Base-by-base conservation (phyloP, 2,113 vertebrate genomes). In the Budorcas taxicolor region DNA sequence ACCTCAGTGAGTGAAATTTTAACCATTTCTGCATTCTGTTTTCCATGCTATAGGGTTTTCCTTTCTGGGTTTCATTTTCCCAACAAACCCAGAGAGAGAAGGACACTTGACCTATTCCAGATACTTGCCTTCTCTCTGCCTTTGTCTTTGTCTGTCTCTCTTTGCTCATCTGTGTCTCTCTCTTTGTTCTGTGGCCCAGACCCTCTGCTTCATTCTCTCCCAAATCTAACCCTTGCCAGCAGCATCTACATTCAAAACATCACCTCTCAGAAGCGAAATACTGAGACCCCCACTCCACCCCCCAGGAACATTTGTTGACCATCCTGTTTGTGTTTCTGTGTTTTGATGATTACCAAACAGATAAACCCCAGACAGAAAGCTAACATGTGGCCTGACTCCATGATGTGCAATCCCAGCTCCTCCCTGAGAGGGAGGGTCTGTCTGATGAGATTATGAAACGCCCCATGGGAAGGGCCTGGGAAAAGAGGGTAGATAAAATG, bases 231-330 rank as follows among this genome's bases (percentile, higher is more conserved):
- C 8, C 6, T 12, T 19, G 17, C 6, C 23, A 62, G 53, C 40
- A 47, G 27, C 17, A 53, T 6, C 36, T 15, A 9, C 19, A 57
- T 23, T 86, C n/a, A n/a, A 71, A 53, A 55, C 23, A 27, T 25
- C 16, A 17, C 25, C 25, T 36, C 84, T 13, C 15, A 9, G 53
- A 31, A 94, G 12, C 17, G 4, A 21, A 16, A 16, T 17, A 57
- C 11, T 2, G 15, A 11, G 25, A 33, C 50, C 3, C 1, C 3
- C 1, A 7, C 15, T 5, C 3, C 31, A 1, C 23, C 3, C 19
- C 7, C 9, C 21, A 9, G 0, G 40, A 55, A 36, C 80, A 3
- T 7, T 8, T 45, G 23, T 4, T 27, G n/a, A 27, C 7, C 43
- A 55, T 10, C 9, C 47, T 21, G 5, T 3, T 16, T 12, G 25